phyloP scores from a whole-genome alignment of 2,113 vertebrate genomes.

The Ameiurus melas region DNA sequence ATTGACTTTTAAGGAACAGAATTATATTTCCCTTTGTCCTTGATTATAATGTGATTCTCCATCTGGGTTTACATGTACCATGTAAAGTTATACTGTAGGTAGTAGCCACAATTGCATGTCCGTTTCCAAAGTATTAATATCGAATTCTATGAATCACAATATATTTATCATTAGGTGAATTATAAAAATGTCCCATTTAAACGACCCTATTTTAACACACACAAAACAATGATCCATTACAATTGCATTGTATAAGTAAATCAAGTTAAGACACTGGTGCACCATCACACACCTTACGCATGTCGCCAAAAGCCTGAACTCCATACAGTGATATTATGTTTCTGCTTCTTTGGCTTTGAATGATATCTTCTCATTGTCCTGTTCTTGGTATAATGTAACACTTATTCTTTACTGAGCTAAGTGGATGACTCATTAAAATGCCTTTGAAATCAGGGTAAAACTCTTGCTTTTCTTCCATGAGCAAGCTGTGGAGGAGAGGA shows the following conservation, averaged over 20 bases:
- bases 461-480: conserved; percentile 59
- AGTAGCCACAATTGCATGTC: neutral
- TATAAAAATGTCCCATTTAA: neutral
- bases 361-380: neutral
- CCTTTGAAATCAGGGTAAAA: conserved; percentile 67
- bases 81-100: conserved; percentile 2
- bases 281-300: neutral
- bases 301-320: neutral
- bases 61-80: neutral
- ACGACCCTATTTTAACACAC: neutral
- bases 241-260: neutral
- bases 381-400: conserved; percentile 30
- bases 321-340: conserved; percentile 1
- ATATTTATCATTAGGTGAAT: neutral
- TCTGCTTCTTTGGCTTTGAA: conserved; percentile 26
- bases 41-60: conserved; percentile 4
- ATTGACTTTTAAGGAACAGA: conserved; percentile 7
- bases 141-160: neutral
- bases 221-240: neutral
- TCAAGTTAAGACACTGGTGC: neutral
- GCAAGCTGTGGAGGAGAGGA: conserved; percentile 26
- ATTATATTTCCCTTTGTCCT: neutral
- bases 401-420: conserved; percentile 21
- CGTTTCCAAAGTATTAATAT: conserved; percentile 23
- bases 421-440: conserved; percentile 41